These are phyloP conservation scores for Onychorhynchus coronatus DNA, from an alignment of 2,113 vertebrate genomes.

Conservation along the genomic window DNA sequence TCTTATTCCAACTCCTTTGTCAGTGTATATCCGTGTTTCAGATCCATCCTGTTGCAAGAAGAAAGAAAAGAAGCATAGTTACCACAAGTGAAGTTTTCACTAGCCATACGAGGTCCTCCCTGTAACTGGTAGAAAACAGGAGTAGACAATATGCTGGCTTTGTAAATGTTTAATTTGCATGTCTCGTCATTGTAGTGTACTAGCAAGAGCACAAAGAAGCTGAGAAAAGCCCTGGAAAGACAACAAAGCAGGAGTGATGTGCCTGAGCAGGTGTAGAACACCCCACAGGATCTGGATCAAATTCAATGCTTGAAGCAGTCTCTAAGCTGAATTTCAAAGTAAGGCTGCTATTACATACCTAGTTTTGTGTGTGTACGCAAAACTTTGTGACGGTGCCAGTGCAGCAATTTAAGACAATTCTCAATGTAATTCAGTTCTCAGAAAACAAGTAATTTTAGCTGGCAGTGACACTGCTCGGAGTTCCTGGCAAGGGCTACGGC, in stretches of 20 bases:
- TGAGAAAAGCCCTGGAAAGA: slow-evolving; percentile 13
- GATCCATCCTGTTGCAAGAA: slow-evolving; percentile 71
- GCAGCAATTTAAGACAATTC: slow-evolving; percentile 7
- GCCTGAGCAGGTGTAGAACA: slow-evolving; percentile 39
- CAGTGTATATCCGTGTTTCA: slow-evolving; percentile 36
- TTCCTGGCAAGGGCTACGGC: slow-evolving; percentile 15
- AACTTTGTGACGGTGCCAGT: not conserved
- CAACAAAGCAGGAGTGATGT: not conserved
- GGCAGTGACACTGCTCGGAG: not conserved
- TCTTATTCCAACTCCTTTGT: slow-evolving; percentile 66
- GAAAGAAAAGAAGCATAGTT: not conserved
- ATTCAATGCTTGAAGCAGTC: slow-evolving; percentile 24
- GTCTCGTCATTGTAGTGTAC: not conserved
- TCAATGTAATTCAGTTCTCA: slow-evolving; percentile 3
- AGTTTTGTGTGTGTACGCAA: not conserved
- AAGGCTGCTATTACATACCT: not conserved
- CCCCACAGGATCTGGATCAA: slow-evolving; percentile 20
- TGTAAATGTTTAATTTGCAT: not conserved
- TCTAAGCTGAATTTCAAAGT: not conserved
- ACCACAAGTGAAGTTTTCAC: not conserved
- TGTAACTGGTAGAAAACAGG: not conserved
- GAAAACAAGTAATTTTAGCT: slow-evolving; percentile 56
- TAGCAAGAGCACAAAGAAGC: not conserved
- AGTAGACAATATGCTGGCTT: not conserved
- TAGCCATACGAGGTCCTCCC: not conserved